Base-by-base conservation (phyloP, 2,797 vertebrate genomes). In the Liparis tanakae region DNA sequence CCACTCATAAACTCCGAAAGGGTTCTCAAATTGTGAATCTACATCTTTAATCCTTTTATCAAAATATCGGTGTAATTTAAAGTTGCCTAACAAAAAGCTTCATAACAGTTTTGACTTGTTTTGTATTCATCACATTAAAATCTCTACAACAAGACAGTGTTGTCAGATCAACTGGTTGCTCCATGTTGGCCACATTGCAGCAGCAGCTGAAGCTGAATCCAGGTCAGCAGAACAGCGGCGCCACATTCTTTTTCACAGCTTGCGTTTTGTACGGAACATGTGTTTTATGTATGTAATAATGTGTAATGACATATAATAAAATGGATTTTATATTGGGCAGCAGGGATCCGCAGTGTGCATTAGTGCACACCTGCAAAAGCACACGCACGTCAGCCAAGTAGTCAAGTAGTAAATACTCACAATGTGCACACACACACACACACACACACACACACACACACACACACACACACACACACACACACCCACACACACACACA, bases 261-360 rank as follows among this genome's bases (percentile, higher is more conserved):
- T 67, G 50, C 62, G 39, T 59, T 57, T 67, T 25, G 14, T 18
- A 39, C 0, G 0, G 37, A 73, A 67, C 71, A 67, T 59, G 72
- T 68, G 76, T 76, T 81, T 81, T 50, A 39, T 82, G 64, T 67
- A 78, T 72, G 46, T 53, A 78, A 85, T 85, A 70, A 81, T 64
- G 36, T 61, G 36, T 58, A 68, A 73, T 55, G 46, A 39, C 36
- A 30, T 71, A 61, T 73, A 66, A 77, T 73, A 50, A 64, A 43
- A 71, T 39, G 61, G 48, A 50, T 68, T 67, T 74, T 67, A 65
- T 78, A 68, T 62, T 46, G 51, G 41, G 34, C 80, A 50, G 51
- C 7, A n/a, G 79, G 73, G 63, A 83, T 33, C 53, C 62, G 63
- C 25, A 65, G 34, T 59, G 57, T 62, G 22, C 43, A 36, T 81